These are phyloP conservation scores for Gymnoscopelus microlampas DNA, from an alignment of 2,797 vertebrate species.

Conservation along the genomic window DNA sequence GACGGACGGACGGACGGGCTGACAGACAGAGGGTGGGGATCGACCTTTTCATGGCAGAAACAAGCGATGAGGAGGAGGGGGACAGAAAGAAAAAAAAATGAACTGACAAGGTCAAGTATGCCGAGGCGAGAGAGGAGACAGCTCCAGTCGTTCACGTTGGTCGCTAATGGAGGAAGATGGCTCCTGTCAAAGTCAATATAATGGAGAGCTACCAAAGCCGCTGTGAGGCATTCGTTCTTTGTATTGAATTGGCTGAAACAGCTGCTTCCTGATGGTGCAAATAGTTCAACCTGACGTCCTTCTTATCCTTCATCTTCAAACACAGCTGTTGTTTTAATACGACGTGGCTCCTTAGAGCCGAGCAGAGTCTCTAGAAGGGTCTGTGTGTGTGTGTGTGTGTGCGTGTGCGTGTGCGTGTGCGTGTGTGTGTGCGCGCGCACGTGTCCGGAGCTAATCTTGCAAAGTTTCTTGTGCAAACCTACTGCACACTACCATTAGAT, in stretches of 20 bases:
- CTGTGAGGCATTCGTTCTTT: conserved; percentile 41
- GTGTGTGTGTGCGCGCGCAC: too few relatives aligned
- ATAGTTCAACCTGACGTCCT: conserved; percentile 18
- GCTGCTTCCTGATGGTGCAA: conserved; percentile 64
- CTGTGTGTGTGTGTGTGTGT: too few relatives aligned
- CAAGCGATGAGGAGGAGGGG: conserved; percentile 29
- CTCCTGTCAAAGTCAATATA: conserved; percentile 57
- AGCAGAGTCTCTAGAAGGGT: too few relatives aligned
- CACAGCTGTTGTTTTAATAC: background rate
- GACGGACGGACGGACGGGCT: conserved; percentile 16
- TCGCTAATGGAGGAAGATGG: conserved; percentile 64
- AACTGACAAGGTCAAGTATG: conserved; percentile 68
- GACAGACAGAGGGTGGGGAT: conserved; percentile 31
- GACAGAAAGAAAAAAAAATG: conserved; percentile 30
- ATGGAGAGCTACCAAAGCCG: conserved; percentile 61
- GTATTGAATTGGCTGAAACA: conserved; percentile 40
- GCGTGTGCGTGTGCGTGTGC: too few relatives aligned
- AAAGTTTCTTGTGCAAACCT: too few relatives aligned
- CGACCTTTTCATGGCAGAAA: conserved; percentile 66
- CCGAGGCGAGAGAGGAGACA: conserved; percentile 50
- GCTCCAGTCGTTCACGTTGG: conserved; percentile 56
- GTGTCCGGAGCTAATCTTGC: too few relatives aligned
- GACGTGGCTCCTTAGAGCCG: too few relatives aligned
- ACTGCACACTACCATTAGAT: too few relatives aligned
- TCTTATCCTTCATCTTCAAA: conserved; percentile 39